These are phyloP conservation scores for Melanitta fusca DNA, from an alignment of 2,797 vertebrate species.

Conservation along the genomic window DNA sequence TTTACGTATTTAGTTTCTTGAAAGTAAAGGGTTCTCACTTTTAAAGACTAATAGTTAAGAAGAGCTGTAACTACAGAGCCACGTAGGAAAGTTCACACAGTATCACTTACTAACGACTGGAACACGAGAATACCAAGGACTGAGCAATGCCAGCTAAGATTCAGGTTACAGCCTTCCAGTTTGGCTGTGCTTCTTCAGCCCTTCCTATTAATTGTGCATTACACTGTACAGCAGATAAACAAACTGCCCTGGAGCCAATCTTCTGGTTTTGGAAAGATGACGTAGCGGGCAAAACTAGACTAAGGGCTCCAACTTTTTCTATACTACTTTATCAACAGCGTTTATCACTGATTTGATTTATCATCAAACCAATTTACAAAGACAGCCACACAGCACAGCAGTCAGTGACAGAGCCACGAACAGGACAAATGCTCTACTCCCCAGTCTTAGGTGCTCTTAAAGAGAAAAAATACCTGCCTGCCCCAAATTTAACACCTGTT, in stretches of 20 bases:
- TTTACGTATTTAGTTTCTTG: neutral
- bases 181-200: neutral
- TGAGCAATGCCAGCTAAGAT: neutral
- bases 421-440: neutral
- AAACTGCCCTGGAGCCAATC: neutral
- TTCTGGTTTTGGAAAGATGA: neutral
- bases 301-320: neutral
- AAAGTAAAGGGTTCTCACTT: neutral
- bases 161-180: slow-evolving; percentile 32
- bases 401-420: neutral
- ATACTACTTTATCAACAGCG: neutral
- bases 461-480: neutral
- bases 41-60: neutral
- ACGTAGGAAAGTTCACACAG: slow-evolving; percentile 18
- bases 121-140: slow-evolving; percentile 15
- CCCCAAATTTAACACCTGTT: neutral
- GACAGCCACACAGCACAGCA: neutral
- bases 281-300: neutral
- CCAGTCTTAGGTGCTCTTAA: neutral
- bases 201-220: neutral
- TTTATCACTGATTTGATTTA: neutral
- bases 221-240: neutral
- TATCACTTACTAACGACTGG: slow-evolving; percentile 30
- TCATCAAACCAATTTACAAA: neutral
- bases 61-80: neutral